Evolutionary conservation across 2,113 vertebrate genomes (phyloP), one percentile per base, ranked within the genome.

Genomic region (Holacanthus passer): DNA sequence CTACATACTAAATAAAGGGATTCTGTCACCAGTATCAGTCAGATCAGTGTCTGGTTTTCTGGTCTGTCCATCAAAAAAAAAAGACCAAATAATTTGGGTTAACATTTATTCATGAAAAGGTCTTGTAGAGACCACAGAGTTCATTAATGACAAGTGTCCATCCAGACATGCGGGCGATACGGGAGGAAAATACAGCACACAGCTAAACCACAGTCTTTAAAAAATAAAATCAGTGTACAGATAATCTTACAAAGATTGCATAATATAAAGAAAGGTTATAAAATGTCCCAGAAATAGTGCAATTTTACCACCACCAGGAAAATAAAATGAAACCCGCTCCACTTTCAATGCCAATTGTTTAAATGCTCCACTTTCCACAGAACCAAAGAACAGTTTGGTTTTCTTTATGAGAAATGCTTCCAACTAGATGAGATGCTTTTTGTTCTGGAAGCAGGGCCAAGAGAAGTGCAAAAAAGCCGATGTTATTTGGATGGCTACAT

Each of bases 41-140:
- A 22, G 7, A 5, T 35, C 31, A 35, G 56, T 1, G 13, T 22
- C 9, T 37, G 19, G 4, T 12, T 14, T n/a, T 39, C 31, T 60
- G 31, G 1, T 48, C 31, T 9, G 13, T 24, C 1, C 9, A 45
- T 27, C 12, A 73, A 5, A 48, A 29, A 39, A 60, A 16, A 19
- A 70, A 6, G 35, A 39, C n/a, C n/a, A n/a, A 48, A 32, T 20
- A 1, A 29, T 24, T 68, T 19, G 14, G 35, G 67, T 81, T 16
- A 83, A 90, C 81, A 82, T 92, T 93, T 92, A 92, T 91, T 93
- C n/a, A 81, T 79, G 68, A 87, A 83, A 86, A 80, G 81, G 71
- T 81, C 12, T 10, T 32, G 29, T n/a, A 41, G 13, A 63, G 79
- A 63, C 52, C 68, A 35, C 10, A 77, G 47, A 77, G 66, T 74